Evolutionary conservation across 2,888 invertebrate species (phyloP).

Genomic region (Hydroisotoma schaefferi): DNA sequence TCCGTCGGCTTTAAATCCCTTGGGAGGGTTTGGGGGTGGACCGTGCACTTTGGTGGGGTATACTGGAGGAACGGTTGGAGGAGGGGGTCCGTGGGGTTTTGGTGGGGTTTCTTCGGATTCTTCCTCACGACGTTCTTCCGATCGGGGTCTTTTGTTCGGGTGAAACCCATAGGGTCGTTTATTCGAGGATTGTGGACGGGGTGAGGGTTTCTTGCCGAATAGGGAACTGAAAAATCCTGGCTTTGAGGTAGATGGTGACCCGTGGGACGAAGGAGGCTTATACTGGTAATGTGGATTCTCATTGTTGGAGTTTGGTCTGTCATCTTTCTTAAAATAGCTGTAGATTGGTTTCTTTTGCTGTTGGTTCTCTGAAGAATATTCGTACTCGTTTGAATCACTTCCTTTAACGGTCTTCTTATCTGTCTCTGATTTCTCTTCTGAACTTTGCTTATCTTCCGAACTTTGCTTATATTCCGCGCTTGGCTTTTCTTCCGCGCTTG

Average conservation of each 20-base stretch:
- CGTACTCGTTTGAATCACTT: constrained; percentile 8
- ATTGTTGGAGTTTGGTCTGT: not conserved
- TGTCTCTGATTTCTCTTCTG: constrained; percentile 14
- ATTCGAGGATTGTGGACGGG: no score
- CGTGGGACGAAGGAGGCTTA: not conserved
- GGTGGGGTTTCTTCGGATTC: constrained; percentile 24
- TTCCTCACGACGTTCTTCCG: constrained; percentile 13
- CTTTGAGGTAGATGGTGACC: constrained; percentile 6
- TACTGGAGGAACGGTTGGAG: not conserved
- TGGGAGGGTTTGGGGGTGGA: not conserved
- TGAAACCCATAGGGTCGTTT: not conserved
- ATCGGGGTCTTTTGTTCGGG: not conserved
- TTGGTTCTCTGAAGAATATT: constrained; percentile 15
- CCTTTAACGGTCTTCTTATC: not conserved
- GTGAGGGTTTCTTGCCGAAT: constrained; percentile 14
- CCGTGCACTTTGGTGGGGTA: not conserved
- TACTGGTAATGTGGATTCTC: not conserved
- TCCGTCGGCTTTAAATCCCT: not conserved
- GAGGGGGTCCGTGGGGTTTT: not conserved
- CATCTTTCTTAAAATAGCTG: constrained; percentile 15
- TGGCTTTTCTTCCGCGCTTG: not conserved
- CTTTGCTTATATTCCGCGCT: constrained; percentile 10
- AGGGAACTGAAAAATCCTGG: constrained; percentile 25
- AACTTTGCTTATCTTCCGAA: constrained; percentile 19
- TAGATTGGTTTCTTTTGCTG: constrained; percentile 6